A percentile compares a stretch with the other conserved stretches of the same genome.
Conservation (phyloP, 1,140 invertebrate genomes). For the Semibalanus balanoides region DNA sequence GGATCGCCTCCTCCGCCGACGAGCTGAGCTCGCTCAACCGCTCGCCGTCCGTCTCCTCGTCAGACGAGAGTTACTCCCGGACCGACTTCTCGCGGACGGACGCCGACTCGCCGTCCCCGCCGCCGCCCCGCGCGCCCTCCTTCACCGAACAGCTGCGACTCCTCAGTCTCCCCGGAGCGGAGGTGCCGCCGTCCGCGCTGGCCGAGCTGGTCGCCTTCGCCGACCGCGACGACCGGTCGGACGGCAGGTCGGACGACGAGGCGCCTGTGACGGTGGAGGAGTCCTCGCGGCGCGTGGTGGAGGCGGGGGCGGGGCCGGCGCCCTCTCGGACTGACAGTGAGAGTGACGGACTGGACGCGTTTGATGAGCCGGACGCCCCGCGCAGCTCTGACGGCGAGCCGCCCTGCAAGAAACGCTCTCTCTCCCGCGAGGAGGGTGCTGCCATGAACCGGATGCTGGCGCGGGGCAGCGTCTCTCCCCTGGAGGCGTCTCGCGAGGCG, state of each 20-base stretch:
- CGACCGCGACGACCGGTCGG: neutral
- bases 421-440: neutral
- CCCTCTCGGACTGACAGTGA: neutral
- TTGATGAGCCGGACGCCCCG: neutral
- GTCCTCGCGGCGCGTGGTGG: no score
- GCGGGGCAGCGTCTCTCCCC: neutral
- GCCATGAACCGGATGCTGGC: neutral
- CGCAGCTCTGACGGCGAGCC: neutral
- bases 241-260: neutral
- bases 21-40: slow-evolving; percentile 61
- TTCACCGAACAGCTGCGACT: neutral
- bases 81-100: slow-evolving; percentile 35
- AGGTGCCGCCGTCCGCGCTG: neutral
- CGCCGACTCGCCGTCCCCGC: slow-evolving; percentile 44
- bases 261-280: neutral
- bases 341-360: neutral
- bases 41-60: slow-evolving; percentile 60
- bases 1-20: slow-evolving; percentile 55
- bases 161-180: neutral
- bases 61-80: slow-evolving; percentile 61
- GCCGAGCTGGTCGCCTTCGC: neutral
- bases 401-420: neutral
- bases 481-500: neutral
- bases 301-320: no score
- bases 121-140: slow-evolving; percentile 22